Evolutionary conservation across 2,797 vertebrate genomes (phyloP).

Genomic region (Typhlichthys subterraneus): DNA sequence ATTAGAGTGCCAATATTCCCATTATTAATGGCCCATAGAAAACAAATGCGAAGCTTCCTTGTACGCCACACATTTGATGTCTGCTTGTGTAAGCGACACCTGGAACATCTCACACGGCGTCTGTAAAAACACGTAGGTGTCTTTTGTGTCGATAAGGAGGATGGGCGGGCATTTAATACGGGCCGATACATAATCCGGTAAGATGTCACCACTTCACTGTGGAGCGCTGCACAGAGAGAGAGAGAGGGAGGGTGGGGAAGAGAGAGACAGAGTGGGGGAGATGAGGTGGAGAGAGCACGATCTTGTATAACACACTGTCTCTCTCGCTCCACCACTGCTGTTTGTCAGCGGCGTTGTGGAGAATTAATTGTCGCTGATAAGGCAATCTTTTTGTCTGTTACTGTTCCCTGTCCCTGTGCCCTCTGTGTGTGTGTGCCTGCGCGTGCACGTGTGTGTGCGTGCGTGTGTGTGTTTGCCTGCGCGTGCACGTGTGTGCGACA

Average conservation of each 20-base stretch:
- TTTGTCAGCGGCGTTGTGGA: conserved; percentile 66
- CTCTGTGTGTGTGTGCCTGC: background rate
- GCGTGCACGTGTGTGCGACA: conserved; percentile 24
- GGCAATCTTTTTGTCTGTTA: conserved; percentile 75
- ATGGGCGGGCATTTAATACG: conserved; percentile 77
- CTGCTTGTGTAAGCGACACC: no score
- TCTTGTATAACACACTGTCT: conserved; percentile 14
- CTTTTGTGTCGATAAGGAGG: conserved; percentile 42
- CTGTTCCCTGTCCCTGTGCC: conserved; percentile 55
- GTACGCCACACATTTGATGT: no score
- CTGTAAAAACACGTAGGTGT: no score
- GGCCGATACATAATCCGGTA: conserved; percentile 76
- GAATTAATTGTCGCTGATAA: conserved; percentile 79
- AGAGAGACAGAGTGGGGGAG: conserved; percentile 1
- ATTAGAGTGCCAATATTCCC: no score
- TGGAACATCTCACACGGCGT: no score
- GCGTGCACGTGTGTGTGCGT: no score
- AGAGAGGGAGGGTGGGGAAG: conserved; percentile 2
- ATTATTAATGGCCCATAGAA: no score
- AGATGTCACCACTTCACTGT: conserved; percentile 75
- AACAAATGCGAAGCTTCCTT: no score
- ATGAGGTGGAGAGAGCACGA: background rate
- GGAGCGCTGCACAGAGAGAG: conserved; percentile 44
- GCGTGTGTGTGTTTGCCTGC: conserved; percentile 16
- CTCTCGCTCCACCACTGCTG: conserved; percentile 55